These are phyloP conservation scores for Bothrops alternatus DNA, from an alignment of 2,797 vertebrate genomes.

Conservation along the genomic window DNA sequence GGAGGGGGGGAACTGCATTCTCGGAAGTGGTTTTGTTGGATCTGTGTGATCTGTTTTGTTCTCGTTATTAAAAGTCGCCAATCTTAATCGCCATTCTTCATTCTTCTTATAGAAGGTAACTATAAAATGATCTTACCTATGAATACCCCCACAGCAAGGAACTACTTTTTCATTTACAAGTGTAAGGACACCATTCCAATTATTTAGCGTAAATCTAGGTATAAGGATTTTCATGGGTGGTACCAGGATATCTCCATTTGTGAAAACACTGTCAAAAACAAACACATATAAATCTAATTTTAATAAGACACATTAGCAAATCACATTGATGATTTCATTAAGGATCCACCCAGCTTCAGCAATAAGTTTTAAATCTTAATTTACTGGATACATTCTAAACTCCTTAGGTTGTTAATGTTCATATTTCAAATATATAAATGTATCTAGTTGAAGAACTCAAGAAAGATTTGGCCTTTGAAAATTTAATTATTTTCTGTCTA, in stretches of 20 bases:
- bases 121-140: conserved; percentile 57
- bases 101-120: not conserved
- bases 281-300: not conserved
- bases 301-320: not conserved
- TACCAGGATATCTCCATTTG: conserved; percentile 70
- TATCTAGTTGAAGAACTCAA: conserved; percentile 8
- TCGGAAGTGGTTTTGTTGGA: not conserved
- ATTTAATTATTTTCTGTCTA: conserved; percentile 21
- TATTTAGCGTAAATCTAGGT: conserved; percentile 72
- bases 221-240: conserved; percentile 70
- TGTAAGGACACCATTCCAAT: conserved; percentile 73
- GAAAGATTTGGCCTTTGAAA: conserved; percentile 32
- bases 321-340: not conserved
- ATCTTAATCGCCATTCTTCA: not conserved
- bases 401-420: not conserved
- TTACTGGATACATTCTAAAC: conserved; percentile 10
- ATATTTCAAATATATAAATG: conserved; percentile 11
- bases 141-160: conserved; percentile 69
- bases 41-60: not conserved
- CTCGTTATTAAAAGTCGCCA: accelerated
- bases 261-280: conserved; percentile 71
- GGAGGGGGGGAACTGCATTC: not conserved
- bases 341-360: not conserved
- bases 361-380: not conserved
- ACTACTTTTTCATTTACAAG: conserved; percentile 72